A percentile compares a stretch with the other conserved stretches of the same genome.
Conservation (phyloP, 2,888 invertebrate genomes). For the Rhingia campestris region DNA sequence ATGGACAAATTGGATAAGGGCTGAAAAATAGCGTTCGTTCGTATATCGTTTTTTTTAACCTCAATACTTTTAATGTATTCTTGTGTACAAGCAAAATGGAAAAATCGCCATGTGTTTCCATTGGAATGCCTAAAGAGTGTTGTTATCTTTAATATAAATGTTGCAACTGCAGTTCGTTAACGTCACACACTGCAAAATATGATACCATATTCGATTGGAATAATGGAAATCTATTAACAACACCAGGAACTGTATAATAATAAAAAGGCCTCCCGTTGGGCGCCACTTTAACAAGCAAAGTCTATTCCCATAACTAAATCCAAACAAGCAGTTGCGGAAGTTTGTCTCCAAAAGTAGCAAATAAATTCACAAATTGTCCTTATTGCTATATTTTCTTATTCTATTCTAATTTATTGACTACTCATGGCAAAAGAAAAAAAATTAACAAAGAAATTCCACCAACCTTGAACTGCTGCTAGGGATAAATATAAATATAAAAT, state of each 20-base stretch:
- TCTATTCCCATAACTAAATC: background rate
- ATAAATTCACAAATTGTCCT: background rate
- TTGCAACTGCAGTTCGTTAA: too few species aligned
- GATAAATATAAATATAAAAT: constrained; percentile 44
- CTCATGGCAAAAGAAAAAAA: background rate
- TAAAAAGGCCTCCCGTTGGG: background rate
- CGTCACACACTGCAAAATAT: too few species aligned
- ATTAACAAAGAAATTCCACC: constrained; percentile 19
- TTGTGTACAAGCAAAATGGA: too few species aligned
- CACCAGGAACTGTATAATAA: background rate
- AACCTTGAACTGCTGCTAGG: constrained; percentile 53
- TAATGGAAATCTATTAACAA: too few species aligned
- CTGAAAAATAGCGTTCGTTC: too few species aligned
- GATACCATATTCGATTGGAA: too few species aligned
- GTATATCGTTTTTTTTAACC: too few species aligned
- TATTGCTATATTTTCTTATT: background rate
- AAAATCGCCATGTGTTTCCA: too few species aligned
- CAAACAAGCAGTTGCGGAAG: background rate
- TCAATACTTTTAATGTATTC: too few species aligned
- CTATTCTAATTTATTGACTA: background rate
- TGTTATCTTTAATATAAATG: too few species aligned
- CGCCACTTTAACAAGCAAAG: constrained; percentile 4
- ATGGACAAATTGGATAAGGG: too few species aligned
- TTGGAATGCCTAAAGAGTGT: too few species aligned
- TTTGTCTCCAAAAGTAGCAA: background rate